Evolutionary conservation across 2,888 invertebrate genomes (phyloP).

Genomic region (Cephus pulcher): DNA sequence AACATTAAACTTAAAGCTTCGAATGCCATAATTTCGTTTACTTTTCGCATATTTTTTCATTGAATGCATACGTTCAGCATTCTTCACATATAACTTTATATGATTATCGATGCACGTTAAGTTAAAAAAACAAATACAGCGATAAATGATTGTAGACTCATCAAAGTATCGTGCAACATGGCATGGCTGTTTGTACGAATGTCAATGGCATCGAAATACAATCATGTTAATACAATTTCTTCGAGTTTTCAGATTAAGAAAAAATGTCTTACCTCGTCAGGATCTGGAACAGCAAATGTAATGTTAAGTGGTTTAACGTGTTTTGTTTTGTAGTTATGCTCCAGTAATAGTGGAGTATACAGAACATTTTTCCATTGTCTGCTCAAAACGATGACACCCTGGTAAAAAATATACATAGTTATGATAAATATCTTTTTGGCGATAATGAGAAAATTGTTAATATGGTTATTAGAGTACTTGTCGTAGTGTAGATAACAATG

Average conservation of each 20-base stretch:
- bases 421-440: background rate
- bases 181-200: background rate
- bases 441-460: background rate
- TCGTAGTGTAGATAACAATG: slow-evolving; percentile 87
- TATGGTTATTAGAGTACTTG: slow-evolving; percentile 72
- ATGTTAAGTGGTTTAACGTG: slow-evolving; percentile 87
- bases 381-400: slow-evolving; percentile 96
- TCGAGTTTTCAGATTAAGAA: slow-evolving; percentile 16
- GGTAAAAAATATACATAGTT: slow-evolving; percentile 32
- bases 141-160: background rate
- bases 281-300: slow-evolving; percentile 87
- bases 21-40: background rate
- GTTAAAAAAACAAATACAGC: background rate
- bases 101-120: background rate
- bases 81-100: background rate
- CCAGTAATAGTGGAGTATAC: slow-evolving; percentile 90
- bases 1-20: background rate
- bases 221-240: slow-evolving; percentile 15
- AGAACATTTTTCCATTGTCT: slow-evolving; percentile 97
- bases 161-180: background rate
- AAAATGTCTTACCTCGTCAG: slow-evolving; percentile 76
- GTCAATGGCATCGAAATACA: background rate
- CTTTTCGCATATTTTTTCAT: background rate
- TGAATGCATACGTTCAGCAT: background rate
- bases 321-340: slow-evolving; percentile 89